A percentile compares a stretch with the other conserved stretches of the same genome.
phyloP scores from a whole-genome alignment of 2,888 invertebrate genomes.

The Cyclophora albipunctata region DNA sequence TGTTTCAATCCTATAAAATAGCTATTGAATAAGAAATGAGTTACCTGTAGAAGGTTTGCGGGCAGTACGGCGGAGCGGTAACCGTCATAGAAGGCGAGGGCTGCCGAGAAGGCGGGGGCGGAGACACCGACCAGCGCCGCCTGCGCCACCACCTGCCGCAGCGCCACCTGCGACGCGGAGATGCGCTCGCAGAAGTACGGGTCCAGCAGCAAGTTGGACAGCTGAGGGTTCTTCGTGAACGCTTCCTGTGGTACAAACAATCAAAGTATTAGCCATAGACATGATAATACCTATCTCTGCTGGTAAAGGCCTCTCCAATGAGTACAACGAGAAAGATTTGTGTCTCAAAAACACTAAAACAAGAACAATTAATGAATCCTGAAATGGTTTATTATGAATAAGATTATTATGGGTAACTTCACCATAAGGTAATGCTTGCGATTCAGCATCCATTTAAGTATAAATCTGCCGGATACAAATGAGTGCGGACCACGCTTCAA shows the following conservation, averaged over 20 bases:
- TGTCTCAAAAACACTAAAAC: too few relatives aligned
- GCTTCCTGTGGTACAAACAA: slow-evolving; percentile 77
- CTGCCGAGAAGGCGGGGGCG: slow-evolving; percentile 93
- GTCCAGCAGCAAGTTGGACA: slow-evolving; percentile 92
- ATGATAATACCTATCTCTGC: not conserved
- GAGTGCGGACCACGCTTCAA: too few relatives aligned
- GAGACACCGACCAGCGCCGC: slow-evolving; percentile 89
- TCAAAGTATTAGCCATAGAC: not conserved
- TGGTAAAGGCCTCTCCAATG: too few relatives aligned
- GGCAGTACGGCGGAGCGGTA: slow-evolving; percentile 91
- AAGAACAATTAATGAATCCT: too few relatives aligned
- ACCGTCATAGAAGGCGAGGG: slow-evolving; percentile 97
- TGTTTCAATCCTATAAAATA: too few relatives aligned
- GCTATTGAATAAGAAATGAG: not conserved
- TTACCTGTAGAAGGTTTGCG: slow-evolving; percentile 94
- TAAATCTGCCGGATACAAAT: too few relatives aligned
- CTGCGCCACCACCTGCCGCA: slow-evolving; percentile 88
- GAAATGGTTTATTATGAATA: too few relatives aligned
- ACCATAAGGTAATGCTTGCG: too few relatives aligned
- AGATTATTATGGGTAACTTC: too few relatives aligned
- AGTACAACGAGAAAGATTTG: too few relatives aligned
- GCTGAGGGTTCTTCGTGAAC: slow-evolving; percentile 89
- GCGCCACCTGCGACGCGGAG: slow-evolving; percentile 84
- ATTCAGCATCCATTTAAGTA: too few relatives aligned
- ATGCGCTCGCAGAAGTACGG: slow-evolving; percentile 94